Evolutionary conservation across 2,113 vertebrate species (phyloP), one percentile per base, ranked within the genome.

Genomic region (Pterophyllum scalare): DNA sequence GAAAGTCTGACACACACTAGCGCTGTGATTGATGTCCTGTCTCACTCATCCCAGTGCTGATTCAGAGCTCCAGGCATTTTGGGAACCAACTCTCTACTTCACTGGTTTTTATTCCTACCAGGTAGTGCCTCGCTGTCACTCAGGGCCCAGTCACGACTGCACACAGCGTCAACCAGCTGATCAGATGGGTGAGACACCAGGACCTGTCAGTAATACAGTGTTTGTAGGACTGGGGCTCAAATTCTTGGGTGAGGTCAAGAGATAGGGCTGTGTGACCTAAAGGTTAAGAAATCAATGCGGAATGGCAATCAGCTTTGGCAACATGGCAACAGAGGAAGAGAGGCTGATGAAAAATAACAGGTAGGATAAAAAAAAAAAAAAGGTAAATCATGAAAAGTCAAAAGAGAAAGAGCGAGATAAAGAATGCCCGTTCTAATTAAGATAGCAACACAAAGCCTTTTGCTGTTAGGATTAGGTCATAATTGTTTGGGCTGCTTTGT

Each of bases 401-500:
- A n/a, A 0, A 80, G 72, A 86, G 84, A 79, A 61, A 87, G 79
- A 65, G 59, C 3, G 7, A 81, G 85, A 91, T 91, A 90, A 89
- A 75, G 59, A 62, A 35, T 56, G 79, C 56, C 74, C 49, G 56
- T 83, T 88, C 24, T 87, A 90, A 92, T 91, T 87, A 91, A 3
- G 38, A 11, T 38, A 6, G 67, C 75, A 10, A 43, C 79, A 89
- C 84, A 89, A 93, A 89, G 86, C 86, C 70, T 75, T 64, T 74
- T 49, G 81, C 87, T 91, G 70, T 61, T 84, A 62, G 89, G 88
- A 85, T 72, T 89, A 3, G 59, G 87, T 80, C 84, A 15, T 89
- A 89, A 92, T 93, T 95, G 88, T 91, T 87, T 88, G 84, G 52
- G 80, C 67, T 20, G 78, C 90, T 91, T 91, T 90, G 86, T 79